Percentiles rank a stretch among this genome's conserved stretches.
Conservation (phyloP, 2,888 invertebrate species). For the Drosophila kambysellisi region DNA sequence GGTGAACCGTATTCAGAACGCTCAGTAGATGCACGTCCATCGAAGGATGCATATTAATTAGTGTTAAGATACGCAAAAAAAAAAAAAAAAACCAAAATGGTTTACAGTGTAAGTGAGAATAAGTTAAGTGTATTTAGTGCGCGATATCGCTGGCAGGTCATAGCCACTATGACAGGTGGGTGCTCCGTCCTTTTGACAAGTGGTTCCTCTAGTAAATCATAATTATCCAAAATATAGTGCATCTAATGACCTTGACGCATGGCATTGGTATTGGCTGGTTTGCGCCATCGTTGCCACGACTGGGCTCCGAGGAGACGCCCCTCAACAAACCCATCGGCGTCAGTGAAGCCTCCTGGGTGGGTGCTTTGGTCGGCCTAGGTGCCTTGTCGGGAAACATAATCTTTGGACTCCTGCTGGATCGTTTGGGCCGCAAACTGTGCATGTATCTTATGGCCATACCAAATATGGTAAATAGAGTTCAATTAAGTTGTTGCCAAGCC, state of each 20-base stretch:
- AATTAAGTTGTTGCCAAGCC: background rate
- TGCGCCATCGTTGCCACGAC: conserved; percentile 72
- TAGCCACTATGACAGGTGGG: conserved; percentile 73
- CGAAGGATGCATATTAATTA: conserved; percentile 15
- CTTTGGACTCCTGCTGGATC: conserved; percentile 73
- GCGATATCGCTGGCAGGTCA: conserved; percentile 64
- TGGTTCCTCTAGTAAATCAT: background rate
- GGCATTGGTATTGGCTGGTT: conserved; percentile 80
- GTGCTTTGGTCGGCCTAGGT: conserved; percentile 74
- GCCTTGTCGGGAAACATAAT: conserved; percentile 73
- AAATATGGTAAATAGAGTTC: conserved; percentile 63
- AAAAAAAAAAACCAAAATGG: conserved; percentile 46
- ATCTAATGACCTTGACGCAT: conserved; percentile 79
- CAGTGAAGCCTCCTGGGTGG: conserved; percentile 76
- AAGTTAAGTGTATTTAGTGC: conserved; percentile 53
- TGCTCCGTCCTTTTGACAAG: background rate
- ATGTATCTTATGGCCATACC: conserved; percentile 74
- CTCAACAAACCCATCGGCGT: conserved; percentile 52
- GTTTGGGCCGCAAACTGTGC: conserved; percentile 73
- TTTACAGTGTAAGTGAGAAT: conserved; percentile 19
- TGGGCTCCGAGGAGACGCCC: conserved; percentile 64
- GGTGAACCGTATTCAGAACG: conserved; percentile 14
- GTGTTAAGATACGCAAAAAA: background rate
- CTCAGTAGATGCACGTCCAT: conserved; percentile 47
- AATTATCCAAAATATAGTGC: conserved; percentile 56